These are phyloP conservation scores for Adrianichthys oophorus DNA, from an alignment of 2,797 vertebrate species.

Conservation along the genomic window DNA sequence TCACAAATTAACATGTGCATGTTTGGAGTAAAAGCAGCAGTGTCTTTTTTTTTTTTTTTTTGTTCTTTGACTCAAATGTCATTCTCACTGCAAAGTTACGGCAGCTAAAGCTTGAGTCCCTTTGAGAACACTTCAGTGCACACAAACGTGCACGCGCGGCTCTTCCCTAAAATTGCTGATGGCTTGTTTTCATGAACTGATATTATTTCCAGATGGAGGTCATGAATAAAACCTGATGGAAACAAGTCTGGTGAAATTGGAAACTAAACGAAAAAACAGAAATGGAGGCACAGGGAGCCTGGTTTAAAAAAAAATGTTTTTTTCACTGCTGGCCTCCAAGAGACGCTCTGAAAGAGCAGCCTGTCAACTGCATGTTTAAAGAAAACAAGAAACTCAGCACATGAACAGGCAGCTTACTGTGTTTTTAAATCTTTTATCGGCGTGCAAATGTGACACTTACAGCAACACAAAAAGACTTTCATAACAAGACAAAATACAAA, in stretches of 20 bases:
- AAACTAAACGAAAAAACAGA: slow-evolving; percentile 81
- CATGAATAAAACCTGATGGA: slow-evolving; percentile 80
- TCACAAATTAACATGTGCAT: slow-evolving; percentile 43
- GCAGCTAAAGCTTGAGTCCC: slow-evolving; percentile 22
- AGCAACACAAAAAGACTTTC: not conserved
- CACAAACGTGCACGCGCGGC: slow-evolving; percentile 23
- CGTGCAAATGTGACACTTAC: slow-evolving; percentile 27
- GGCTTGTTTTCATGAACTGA: slow-evolving; percentile 79
- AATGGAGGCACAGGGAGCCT: slow-evolving; percentile 53
- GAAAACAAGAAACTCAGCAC: slow-evolving; percentile 60
- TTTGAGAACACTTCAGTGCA: slow-evolving; percentile 43
- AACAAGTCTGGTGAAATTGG: slow-evolving; percentile 80
- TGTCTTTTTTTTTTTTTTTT: slow-evolving; percentile 43
- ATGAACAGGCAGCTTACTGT: slow-evolving; percentile 29
- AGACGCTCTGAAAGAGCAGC: slow-evolving; percentile 41
- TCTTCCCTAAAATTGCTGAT: slow-evolving; percentile 74
- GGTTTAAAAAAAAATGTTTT: slow-evolving; percentile 57
- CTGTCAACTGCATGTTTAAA: slow-evolving; percentile 62
- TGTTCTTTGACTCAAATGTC: slow-evolving; percentile 33
- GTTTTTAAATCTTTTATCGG: slow-evolving; percentile 34
- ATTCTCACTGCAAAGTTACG: slow-evolving; percentile 24
- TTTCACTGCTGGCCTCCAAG: slow-evolving; percentile 45
- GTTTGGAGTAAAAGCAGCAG: slow-evolving; percentile 39
- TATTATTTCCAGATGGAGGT: slow-evolving; percentile 85
- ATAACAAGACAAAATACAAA: slow-evolving; percentile 35